These are phyloP conservation scores for Acleris sparsana DNA, from an alignment of 2,888 invertebrate genomes.

Conservation along the genomic window DNA sequence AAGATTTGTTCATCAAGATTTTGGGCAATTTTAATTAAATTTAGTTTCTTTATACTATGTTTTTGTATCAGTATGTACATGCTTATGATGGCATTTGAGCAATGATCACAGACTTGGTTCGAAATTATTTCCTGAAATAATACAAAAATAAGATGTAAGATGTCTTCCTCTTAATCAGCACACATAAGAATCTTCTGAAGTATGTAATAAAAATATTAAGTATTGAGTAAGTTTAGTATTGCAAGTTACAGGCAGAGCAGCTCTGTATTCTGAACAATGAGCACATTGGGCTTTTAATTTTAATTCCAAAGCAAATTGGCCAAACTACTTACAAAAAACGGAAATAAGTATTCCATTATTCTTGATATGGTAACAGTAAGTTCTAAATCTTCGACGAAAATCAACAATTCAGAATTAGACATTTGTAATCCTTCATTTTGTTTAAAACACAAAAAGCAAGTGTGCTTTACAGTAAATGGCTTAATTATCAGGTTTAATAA, in stretches of 20 bases:
- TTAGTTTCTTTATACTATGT: slow-evolving; percentile 43
- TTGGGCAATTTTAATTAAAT: slow-evolving; percentile 39
- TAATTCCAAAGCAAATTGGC: no score
- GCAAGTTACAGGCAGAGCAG: no score
- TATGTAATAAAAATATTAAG: no score
- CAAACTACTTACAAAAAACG: slow-evolving; percentile 52
- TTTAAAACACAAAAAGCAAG: slow-evolving; percentile 62
- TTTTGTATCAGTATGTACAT: slow-evolving; percentile 49
- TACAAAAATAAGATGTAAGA: slow-evolving; percentile 4
- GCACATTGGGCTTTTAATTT: no score
- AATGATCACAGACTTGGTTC: slow-evolving; percentile 51
- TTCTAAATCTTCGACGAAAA: slow-evolving; percentile 45
- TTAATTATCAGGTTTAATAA: slow-evolving; percentile 23
- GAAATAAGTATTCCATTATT: slow-evolving; percentile 54
- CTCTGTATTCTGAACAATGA: no score
- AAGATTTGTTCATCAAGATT: slow-evolving; percentile 44
- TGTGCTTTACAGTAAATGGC: slow-evolving; percentile 26
- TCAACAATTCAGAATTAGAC: slow-evolving; percentile 45
- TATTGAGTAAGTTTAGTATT: no score
- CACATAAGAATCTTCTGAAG: no score
- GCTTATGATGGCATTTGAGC: slow-evolving; percentile 50
- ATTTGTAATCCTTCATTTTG: slow-evolving; percentile 39
- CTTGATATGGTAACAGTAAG: slow-evolving; percentile 45
- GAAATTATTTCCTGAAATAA: slow-evolving; percentile 54
- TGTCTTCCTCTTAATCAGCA: no score